Conservation (phyloP, 2,888 invertebrate species). For the Coelogynopora nodosa region DNA sequence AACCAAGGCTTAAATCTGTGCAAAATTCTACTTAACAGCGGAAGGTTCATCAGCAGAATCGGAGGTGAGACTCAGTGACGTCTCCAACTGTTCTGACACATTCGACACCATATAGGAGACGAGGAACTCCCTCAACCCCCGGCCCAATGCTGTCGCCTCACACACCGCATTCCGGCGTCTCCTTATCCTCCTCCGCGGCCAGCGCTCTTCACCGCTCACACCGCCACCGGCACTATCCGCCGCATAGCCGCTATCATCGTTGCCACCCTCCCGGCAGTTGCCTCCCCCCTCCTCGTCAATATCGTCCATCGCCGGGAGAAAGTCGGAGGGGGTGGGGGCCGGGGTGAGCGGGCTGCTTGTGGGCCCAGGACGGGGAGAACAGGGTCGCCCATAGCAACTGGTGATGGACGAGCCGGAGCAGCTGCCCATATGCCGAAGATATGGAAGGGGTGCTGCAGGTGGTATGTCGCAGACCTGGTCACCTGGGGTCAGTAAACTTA, state of each 20-base stretch:
- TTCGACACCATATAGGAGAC: conserved; percentile 17
- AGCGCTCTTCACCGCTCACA: neutral
- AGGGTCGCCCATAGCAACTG: too few relatives aligned
- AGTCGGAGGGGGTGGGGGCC: conserved; percentile 10
- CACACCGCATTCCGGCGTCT: neutral
- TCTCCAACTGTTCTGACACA: neutral
- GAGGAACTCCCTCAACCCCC: neutral
- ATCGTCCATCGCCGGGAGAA: conserved; percentile 5
- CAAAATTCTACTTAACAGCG: too few relatives aligned
- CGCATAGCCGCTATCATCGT: neutral
- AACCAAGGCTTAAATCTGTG: too few relatives aligned
- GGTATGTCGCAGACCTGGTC: too few relatives aligned
- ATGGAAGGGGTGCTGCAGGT: neutral
- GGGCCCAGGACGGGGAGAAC: neutral
- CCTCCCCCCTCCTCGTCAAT: neutral
- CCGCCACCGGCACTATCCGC: neutral
- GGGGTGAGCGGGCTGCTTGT: neutral
- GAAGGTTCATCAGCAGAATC: neutral
- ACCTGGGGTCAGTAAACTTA: too few relatives aligned
- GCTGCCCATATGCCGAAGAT: neutral
- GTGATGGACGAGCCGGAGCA: neutral
- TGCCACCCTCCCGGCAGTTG: neutral
- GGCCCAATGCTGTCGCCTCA: neutral
- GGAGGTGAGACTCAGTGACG: neutral
- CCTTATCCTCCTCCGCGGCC: neutral